Evolutionary conservation across 2,888 invertebrate species (phyloP).

Genomic region (Stenolophus ochropezus): DNA sequence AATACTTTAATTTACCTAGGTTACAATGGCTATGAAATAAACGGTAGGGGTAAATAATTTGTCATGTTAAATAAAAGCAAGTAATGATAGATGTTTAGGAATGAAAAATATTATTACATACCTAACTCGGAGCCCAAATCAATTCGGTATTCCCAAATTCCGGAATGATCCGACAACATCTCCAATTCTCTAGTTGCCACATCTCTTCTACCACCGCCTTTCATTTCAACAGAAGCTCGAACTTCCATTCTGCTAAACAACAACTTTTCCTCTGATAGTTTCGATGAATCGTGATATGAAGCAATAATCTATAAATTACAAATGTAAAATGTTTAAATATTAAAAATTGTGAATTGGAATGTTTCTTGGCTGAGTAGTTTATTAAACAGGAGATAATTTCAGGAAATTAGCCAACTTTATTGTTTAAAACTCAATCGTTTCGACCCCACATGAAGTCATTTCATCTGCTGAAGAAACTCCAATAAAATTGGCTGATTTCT

Average conservation of each 20-base stretch:
- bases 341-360: too few species aligned
- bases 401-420: too few species aligned
- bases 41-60: not conserved
- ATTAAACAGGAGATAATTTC: too few species aligned
- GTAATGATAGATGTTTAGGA: not conserved
- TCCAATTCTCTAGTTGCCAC: constrained; percentile 78
- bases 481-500: too few species aligned
- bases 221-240: constrained; percentile 78
- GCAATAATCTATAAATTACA: constrained; percentile 81
- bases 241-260: constrained; percentile 81
- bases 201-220: constrained; percentile 79
- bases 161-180: constrained; percentile 81
- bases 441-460: too few species aligned
- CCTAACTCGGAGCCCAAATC: constrained; percentile 83
- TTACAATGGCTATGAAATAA: too few species aligned
- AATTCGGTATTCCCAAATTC: constrained; percentile 88
- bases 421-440: too few species aligned
- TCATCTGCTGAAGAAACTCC: too few species aligned
- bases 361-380: too few species aligned
- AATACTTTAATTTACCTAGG: too few species aligned
- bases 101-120: constrained; percentile 64
- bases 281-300: constrained; percentile 93
- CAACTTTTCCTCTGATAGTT: constrained; percentile 80
- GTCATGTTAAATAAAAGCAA: not conserved
- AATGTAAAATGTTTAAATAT: constrained; percentile 64